Evolutionary conservation across 2,113 vertebrate species (phyloP), one percentile per base, ranked within the genome.

Genomic region (Perca schrenkii): DNA sequence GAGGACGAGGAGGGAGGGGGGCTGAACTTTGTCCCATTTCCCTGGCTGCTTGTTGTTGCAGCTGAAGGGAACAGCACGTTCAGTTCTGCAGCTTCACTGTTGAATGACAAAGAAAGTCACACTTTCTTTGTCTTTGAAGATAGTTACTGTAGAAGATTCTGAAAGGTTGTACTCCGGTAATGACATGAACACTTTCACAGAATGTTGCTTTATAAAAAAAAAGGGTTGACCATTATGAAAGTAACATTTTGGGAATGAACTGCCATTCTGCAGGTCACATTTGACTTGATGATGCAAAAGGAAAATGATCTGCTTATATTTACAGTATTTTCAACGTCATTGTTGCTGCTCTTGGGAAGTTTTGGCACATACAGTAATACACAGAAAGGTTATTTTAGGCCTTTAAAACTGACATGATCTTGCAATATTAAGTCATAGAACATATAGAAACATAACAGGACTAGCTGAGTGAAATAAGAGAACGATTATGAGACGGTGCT

Each of bases 11-110:
- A 14, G 60, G 12, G 50, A 28, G 60, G 65, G 21, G 4, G 64
- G 58, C 11, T 93, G 90, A 91, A 92, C 93, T 94, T 93, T 94
- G 86, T 86, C 87, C 89, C 67, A 94, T 63, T 84, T 56, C 72
- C 43, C 25, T 13, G 56, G 28, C 71, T 10, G 19, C 62, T 63
- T 74, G 82, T 75, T 81, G 68, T 80, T 84, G 68, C 25, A 58
- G 63, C 65, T 53, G 34, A 60, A 28, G 22, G 47, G 72, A 43
- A 83, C 70, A 68, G 28, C 4, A 4, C 17, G 67, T 82, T 49
- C 70, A 47, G 16, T 28, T 16, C 40, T 49, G 31, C 16, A 8
- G 54, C n/a, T 2, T 12, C n/a, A 19, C 58, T 31, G 34, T 28
- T 16, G 16, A 58, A 1, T 4, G 5, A 69, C 43, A 28, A 50